phyloP scores from a whole-genome alignment of 2,113 vertebrate species.

The Phylloscopus trochiloides region DNA sequence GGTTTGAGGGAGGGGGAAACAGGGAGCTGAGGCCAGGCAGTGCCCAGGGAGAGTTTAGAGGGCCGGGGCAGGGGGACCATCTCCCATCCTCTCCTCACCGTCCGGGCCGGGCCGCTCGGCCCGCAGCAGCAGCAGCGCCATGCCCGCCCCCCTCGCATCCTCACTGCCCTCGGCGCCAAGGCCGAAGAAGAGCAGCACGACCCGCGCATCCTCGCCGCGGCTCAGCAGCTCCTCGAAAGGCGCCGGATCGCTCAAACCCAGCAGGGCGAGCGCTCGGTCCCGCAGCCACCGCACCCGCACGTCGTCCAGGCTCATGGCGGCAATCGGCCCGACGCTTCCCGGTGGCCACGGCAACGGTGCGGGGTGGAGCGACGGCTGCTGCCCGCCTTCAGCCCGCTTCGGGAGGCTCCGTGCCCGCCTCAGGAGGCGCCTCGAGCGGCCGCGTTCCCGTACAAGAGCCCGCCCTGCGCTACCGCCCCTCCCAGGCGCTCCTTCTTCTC shows the following conservation, averaged over 20 bases:
- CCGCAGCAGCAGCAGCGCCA: slow-evolving; percentile 74
- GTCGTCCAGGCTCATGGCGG: slow-evolving; percentile 76
- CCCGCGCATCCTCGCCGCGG: slow-evolving; percentile 69
- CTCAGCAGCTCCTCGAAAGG: slow-evolving; percentile 84
- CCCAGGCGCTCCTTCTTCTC: rapidly evolving
- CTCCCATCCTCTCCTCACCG: slow-evolving; percentile 74
- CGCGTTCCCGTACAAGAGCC: background rate
- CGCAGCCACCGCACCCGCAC: slow-evolving; percentile 84
- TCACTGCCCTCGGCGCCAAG: slow-evolving; percentile 45
- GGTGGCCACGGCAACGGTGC: slow-evolving; percentile 32
- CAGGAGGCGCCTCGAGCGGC: background rate
- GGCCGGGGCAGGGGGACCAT: background rate
- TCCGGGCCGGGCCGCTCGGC: slow-evolving; percentile 65
- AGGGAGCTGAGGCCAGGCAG: rapidly evolving
- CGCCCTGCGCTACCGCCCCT: background rate
- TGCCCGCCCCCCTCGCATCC: background rate
- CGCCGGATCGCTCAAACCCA: slow-evolving; percentile 66
- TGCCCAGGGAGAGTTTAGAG: background rate
- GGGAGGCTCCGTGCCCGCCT: background rate
- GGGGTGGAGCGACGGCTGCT: background rate
- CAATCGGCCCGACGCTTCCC: background rate
- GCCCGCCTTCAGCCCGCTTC: background rate
- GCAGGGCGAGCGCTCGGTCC: slow-evolving; percentile 65
- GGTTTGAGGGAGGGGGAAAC: rapidly evolving
- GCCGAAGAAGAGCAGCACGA: slow-evolving; percentile 78